Evolutionary conservation across 2,888 invertebrate species (phyloP), one percentile per base, ranked within the genome.

Genomic region (Tetrapedia diversipes): DNA sequence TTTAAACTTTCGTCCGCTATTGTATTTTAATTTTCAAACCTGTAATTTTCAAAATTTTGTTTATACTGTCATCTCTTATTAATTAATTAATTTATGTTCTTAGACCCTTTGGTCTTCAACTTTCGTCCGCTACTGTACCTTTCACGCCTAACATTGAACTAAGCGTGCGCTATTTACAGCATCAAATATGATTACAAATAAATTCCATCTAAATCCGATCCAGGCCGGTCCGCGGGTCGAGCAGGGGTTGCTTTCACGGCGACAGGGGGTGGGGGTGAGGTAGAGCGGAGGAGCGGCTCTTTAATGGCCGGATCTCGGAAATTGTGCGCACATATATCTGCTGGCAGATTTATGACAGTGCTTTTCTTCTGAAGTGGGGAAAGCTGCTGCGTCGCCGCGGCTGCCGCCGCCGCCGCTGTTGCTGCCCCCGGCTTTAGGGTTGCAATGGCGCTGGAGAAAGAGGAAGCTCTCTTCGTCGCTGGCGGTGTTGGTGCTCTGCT

Each of bases 321-420:
- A 96, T 96, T 96, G 95, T 95, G 95, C 95, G 95, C 95, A 95
- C 95, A 95, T 96, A 96, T 96, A 96, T 96, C 95, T 96, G 95
- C 94, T 94, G 94, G 95, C 95, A 96, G 96, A 96, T 96, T 96
- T 96, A 96, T 96, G 96, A 96, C 96, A 96, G 95, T 95, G 95
- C 95, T 93, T 94, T 93, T 94, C 94, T 94, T 92, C 92, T 91
- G 91, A 91, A 92, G 91, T 91, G 91, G 92, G 91, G 92, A 92
- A 92, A 91, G 91, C 90, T 89, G 89, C 86, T 86, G 85, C 77
- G 80, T 84, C 85, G 86, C 85, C 85, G 81, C 77, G 83, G 77
- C 83, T 82, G 70, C 84, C 59, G 51, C 75, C 75, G 72, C 61
- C 66, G 70, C 76, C 79, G 56, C 78, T 80, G 74, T 67, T 71